Base-by-base conservation (phyloP, 1,140 invertebrate species). In the Papilio aristodemus region DNA sequence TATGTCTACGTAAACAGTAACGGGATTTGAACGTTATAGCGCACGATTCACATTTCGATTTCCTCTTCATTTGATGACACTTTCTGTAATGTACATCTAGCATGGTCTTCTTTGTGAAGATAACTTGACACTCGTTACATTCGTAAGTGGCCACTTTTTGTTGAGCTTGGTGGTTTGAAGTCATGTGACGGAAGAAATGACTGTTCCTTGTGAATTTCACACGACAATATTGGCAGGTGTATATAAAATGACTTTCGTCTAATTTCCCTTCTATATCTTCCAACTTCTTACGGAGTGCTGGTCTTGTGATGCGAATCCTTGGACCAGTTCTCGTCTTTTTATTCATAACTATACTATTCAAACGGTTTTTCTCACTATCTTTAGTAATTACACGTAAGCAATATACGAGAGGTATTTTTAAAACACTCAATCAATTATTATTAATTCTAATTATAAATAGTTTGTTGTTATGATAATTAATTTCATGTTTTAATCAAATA, bases 121-220 rank as follows among this genome's bases (percentile, higher is more conserved):
- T 80, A 9, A 89, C 75, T 27, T 88, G 85, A 66, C 89, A 91
- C 5, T 91, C 83, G 64, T 91, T 88, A 36, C 89, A 91, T 38
- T 91, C 80, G 57, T 77, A 91, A 5, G 81, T 88, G 0, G 86
- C 87, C 64, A 84, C 73, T 19, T 79, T 72, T 66, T 90, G 87
- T 67, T 90, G 86, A 0, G 71, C 50, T 62, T 85, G 79, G 63
- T 91, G 89, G 67, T 89, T 89, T 0, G 87, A 78, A 3, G 80
- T 84, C 87, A 91, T 90, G 71, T 91, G 87, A 57, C 87, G 85
- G 72, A 89, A 89, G 69, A 84, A 89, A 13, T 89, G 86, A 50
- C 81, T 87, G 70, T 91, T 91, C 50, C 89, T 86, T 6, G 87
- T 83, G 67, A 91, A 91, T 75, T 87, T 91, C 14, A 85, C 54